Evolutionary conservation across 2,113 vertebrate genomes (phyloP).

Genomic region (Phaethornis superciliosus): DNA sequence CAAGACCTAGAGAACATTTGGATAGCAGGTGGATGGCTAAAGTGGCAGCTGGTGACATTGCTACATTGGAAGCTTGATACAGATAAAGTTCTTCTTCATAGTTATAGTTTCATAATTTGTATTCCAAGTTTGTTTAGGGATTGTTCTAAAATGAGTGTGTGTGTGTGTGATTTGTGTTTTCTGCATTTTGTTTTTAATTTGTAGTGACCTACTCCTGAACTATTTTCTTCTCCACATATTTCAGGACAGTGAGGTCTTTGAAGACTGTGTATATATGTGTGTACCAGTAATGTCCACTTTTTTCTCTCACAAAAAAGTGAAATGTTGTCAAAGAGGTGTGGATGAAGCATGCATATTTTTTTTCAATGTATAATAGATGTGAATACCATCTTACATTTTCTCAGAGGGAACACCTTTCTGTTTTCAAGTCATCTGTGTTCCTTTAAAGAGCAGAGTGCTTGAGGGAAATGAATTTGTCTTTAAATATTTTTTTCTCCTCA

Average conservation of each 20-base stretch:
- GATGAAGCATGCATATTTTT: background rate
- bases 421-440: background rate
- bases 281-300: background rate
- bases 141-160: background rate
- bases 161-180: background rate
- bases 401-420: background rate
- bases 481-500: slow-evolving; percentile 21
- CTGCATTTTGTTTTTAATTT: background rate
- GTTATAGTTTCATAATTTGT: background rate
- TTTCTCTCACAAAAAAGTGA: background rate
- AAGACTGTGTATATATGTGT: background rate
- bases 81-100: background rate
- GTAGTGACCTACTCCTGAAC: background rate
- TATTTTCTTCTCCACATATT: background rate
- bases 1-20: background rate
- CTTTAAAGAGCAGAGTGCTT: background rate
- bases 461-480: background rate
- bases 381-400: background rate
- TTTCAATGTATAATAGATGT: background rate
- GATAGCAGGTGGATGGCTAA: background rate
- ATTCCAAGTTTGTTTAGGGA: background rate
- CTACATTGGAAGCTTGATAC: background rate
- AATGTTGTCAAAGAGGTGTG: background rate
- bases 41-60: background rate
- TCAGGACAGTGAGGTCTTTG: background rate